phyloP scores from a whole-genome alignment of 2,797 vertebrate genomes.

The Eidolon dupreanum region DNA sequence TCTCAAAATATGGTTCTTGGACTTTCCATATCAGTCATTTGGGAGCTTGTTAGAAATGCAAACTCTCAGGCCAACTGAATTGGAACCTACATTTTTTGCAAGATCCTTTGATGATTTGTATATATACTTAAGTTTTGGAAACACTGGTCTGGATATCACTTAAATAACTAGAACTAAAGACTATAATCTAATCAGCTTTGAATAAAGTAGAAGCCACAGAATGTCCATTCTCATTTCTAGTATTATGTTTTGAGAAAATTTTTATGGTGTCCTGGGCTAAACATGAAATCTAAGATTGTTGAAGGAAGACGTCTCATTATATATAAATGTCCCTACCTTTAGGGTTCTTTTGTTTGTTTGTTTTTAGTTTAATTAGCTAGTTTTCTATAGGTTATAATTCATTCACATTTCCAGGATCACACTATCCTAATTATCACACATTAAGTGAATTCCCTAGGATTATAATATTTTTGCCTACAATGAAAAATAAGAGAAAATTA shows the following conservation, averaged over 20 bases:
- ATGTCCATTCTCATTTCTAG: constrained; percentile 1
- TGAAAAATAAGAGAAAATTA: constrained; percentile 10
- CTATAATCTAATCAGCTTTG: not conserved
- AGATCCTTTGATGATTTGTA: not conserved
- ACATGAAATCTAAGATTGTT: not conserved
- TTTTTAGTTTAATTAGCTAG: not conserved
- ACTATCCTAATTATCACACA: not conserved
- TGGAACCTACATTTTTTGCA: not conserved
- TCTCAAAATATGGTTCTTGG: not conserved
- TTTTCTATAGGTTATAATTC: not conserved
- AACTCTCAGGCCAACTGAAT: not conserved
- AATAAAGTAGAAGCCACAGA: not conserved
- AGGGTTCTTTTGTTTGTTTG: not conserved
- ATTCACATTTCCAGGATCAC: not conserved
- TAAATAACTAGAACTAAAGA: not conserved
- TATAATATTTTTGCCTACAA: not conserved
- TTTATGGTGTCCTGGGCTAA: not conserved
- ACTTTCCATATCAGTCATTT: not conserved
- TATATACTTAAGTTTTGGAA: not conserved
- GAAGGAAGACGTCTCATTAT: not conserved
- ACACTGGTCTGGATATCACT: not conserved
- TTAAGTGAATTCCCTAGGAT: not conserved
- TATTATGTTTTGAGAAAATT: not conserved
- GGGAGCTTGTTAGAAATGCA: not conserved
- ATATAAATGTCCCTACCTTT: not conserved